Conservation (phyloP, 2,888 invertebrate species). For the Aphodius granarius region DNA sequence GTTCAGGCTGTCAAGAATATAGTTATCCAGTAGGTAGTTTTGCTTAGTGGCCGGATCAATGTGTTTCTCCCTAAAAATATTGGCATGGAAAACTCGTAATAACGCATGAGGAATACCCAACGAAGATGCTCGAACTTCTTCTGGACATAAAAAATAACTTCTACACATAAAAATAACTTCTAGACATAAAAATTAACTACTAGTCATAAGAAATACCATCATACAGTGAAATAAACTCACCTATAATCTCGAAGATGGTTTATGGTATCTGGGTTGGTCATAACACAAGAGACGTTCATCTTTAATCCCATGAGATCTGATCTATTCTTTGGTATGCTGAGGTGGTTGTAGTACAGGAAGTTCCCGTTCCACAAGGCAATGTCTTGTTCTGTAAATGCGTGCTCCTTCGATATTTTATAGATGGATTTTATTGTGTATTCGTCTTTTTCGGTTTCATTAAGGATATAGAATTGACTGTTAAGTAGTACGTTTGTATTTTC, state of each 20-base stretch:
- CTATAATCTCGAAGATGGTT: conserved; percentile 54
- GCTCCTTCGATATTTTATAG: conserved; percentile 34
- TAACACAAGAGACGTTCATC: conserved; percentile 42
- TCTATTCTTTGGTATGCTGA: conserved; percentile 35
- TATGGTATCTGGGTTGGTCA: conserved; percentile 49
- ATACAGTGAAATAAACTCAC: conserved; percentile 31
- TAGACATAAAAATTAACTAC: too few species aligned
- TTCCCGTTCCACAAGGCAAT: conserved; percentile 29
- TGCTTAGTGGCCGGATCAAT: conserved; percentile 62
- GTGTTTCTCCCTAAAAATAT: conserved; percentile 39
- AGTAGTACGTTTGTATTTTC: conserved; percentile 34
- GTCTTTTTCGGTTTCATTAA: conserved; percentile 17
- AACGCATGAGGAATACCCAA: too few species aligned
- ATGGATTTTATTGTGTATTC: conserved; percentile 32
- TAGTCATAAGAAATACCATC: neutral
- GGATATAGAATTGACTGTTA: conserved; percentile 39
- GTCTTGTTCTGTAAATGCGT: conserved; percentile 25
- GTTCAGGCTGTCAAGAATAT: conserved; percentile 58
- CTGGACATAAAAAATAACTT: too few species aligned
- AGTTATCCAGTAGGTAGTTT: conserved; percentile 59
- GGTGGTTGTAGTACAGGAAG: conserved; percentile 27
- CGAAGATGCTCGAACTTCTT: too few species aligned
- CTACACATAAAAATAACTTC: too few species aligned
- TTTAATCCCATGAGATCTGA: conserved; percentile 40
- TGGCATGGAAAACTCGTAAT: neutral